phyloP scores from a whole-genome alignment of 2,888 invertebrate genomes.

The Ormyrus pomaceus region DNA sequence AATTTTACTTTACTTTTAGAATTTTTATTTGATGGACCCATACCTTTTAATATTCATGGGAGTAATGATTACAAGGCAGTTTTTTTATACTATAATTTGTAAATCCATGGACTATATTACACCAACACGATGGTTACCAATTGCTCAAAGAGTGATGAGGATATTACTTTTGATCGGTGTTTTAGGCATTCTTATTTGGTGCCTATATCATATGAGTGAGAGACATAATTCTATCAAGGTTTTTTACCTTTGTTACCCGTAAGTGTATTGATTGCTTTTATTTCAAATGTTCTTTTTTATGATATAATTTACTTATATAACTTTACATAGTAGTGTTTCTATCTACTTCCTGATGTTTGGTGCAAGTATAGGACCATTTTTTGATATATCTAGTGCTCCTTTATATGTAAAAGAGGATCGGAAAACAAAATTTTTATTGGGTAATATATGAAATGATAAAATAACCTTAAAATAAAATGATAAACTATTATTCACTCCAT shows the following conservation, averaged over 20 bases:
- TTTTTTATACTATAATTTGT: constrained; percentile 82
- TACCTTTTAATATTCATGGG: constrained; percentile 91
- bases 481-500: no score
- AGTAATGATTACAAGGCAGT: constrained; percentile 86
- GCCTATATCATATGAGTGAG: constrained; percentile 84
- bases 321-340: constrained; percentile 75
- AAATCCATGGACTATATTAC: constrained; percentile 77
- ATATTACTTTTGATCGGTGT: constrained; percentile 81
- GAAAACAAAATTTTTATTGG: constrained; percentile 70
- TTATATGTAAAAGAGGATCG: constrained; percentile 72
- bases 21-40: constrained; percentile 94
- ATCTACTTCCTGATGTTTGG: constrained; percentile 91
- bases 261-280: constrained; percentile 76
- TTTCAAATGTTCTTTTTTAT: background rate
- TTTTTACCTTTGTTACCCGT: constrained; percentile 94
- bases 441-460: constrained; percentile 59
- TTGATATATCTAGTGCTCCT: constrained; percentile 78
- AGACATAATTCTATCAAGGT: constrained; percentile 88
- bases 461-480: background rate
- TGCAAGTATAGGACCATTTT: constrained; percentile 85
- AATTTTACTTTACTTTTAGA: constrained; percentile 79
- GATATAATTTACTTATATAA: constrained; percentile 16
- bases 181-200: constrained; percentile 81
- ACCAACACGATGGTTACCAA: constrained; percentile 72
- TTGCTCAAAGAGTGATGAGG: constrained; percentile 73